Conservation (phyloP, 2,113 vertebrate species). For the Meles meles region DNA sequence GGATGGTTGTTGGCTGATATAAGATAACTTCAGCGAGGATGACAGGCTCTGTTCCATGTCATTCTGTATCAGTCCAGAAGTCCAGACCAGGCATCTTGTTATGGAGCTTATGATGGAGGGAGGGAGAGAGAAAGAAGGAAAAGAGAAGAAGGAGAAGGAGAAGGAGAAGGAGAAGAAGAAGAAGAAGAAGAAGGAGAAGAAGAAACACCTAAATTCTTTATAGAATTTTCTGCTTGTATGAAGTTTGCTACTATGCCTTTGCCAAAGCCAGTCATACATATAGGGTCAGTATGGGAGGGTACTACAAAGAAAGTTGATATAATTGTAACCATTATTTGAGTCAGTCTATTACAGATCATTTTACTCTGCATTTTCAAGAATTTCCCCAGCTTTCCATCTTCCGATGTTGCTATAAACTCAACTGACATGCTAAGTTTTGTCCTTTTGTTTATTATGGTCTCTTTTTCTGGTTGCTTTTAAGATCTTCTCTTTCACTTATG, state of each 20-base stretch:
- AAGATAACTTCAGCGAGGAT: not conserved
- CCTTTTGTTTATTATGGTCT: not conserved
- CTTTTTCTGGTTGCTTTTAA: not conserved
- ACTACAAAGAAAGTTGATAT: not conserved
- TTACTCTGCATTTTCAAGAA: not conserved
- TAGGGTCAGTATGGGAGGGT: not conserved
- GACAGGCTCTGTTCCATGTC: not conserved
- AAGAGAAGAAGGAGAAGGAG: too few species aligned
- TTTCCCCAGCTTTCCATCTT: not conserved
- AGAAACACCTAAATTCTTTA: not conserved
- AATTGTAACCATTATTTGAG: not conserved
- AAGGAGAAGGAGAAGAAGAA: too few species aligned
- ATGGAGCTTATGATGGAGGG: not conserved
- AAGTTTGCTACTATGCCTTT: not conserved
- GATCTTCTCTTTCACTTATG: not conserved
- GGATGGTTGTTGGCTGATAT: not conserved
- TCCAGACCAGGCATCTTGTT: not conserved
- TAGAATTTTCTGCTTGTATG: not conserved
- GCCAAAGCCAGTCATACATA: not conserved
- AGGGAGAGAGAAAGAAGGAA: not conserved
- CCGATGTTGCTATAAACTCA: not conserved
- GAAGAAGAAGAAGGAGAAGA: not conserved
- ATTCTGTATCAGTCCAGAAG: not conserved
- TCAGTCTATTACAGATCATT: not conserved
- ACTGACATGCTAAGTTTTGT: not conserved